Evolutionary conservation across 2,888 invertebrate genomes (phyloP).

Genomic region (Tipula helvola): DNA sequence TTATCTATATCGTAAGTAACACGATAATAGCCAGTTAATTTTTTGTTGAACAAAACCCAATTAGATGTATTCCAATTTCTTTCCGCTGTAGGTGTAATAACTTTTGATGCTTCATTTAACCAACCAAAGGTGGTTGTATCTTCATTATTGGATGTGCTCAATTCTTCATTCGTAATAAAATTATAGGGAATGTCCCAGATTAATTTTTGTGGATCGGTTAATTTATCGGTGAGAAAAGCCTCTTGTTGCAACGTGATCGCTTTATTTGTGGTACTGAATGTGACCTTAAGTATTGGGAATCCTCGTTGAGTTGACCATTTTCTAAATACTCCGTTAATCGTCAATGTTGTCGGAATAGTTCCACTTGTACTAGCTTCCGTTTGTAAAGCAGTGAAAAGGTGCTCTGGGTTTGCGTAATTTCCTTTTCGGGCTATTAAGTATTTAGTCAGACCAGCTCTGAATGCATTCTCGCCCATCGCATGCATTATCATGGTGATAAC

Average conservation of each 20-base stretch:
- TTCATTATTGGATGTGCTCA: background rate
- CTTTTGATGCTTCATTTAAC: background rate
- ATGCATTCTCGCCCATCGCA: background rate
- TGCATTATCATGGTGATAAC: conserved; percentile 23
- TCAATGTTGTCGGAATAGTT: conserved; percentile 30
- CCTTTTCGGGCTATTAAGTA: conserved; percentile 26
- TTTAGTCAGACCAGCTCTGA: background rate
- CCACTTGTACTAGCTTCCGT: conserved; percentile 23
- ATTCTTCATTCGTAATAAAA: conserved; percentile 17
- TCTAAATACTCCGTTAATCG: conserved; percentile 45
- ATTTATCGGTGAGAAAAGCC: background rate
- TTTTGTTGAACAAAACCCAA: conserved; percentile 40
- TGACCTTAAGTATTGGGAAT: conserved; percentile 43
- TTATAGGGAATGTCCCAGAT: conserved; percentile 28
- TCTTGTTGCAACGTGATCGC: background rate
- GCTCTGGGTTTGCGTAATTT: conserved; percentile 27
- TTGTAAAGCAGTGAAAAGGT: conserved; percentile 29
- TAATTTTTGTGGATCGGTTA: conserved; percentile 16
- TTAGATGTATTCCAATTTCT: conserved; percentile 11
- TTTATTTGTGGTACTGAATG: conserved; percentile 35
- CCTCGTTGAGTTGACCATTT: conserved; percentile 50
- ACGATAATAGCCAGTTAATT: conserved; percentile 41
- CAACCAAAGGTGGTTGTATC: background rate
- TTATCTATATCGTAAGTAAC: conserved; percentile 51
- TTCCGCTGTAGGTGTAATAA: background rate